These are phyloP conservation scores for Halocynthia roretzi DNA, from an alignment of 23 tunicate species.

Conservation along the genomic window DNA sequence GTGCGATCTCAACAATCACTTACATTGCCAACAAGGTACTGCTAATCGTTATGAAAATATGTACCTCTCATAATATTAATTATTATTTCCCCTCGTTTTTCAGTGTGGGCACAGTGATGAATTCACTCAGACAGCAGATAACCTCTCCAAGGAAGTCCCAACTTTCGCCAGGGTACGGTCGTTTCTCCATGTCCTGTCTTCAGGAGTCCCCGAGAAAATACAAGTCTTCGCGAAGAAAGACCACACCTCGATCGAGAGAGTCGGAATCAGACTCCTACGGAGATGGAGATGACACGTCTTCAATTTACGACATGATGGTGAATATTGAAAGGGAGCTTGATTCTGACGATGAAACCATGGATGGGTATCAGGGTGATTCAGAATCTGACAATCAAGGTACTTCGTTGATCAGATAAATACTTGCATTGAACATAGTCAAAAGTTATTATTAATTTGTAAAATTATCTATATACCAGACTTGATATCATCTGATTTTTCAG, in stretches of 20 bases:
- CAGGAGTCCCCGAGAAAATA: not conserved
- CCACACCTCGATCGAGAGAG: not conserved
- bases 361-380: conserved; percentile 77
- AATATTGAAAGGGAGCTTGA: conserved; percentile 14
- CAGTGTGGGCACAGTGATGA: not conserved
- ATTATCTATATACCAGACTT: not conserved
- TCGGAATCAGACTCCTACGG: not conserved
- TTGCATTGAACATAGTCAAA: not conserved
- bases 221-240: not conserved
- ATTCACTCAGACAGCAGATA: conserved; percentile 2
- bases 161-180: not conserved
- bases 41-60: not conserved
- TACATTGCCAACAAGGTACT: not conserved
- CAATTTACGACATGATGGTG: conserved; percentile 8
- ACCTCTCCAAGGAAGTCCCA: not conserved
- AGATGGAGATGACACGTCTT: conserved; percentile 2
- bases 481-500: not conserved
- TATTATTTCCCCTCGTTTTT: not conserved
- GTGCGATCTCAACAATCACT: conserved; percentile 11
- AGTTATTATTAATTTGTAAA: not conserved
- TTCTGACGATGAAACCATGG: conserved; percentile 42
- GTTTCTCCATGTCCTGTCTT: not conserved
- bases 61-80: not conserved
- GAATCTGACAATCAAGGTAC: conserved; percentile 41
- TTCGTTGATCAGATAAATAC: not conserved